Conservation (phyloP, 2,888 invertebrate species). For the Acanthacorydalis orientalis region DNA sequence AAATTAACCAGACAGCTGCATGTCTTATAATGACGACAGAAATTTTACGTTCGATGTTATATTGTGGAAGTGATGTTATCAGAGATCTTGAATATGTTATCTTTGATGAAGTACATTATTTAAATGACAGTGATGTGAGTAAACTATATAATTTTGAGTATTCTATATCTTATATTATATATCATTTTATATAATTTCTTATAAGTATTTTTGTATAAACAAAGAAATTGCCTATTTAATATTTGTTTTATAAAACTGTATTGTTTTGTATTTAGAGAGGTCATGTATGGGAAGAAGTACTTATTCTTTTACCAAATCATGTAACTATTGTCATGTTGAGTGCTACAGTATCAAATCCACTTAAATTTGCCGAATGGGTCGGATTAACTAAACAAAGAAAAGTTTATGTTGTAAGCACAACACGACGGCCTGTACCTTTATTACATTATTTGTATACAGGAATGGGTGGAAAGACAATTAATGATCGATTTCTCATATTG, state of each 20-base stretch:
- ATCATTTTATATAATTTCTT: no score
- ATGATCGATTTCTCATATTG: constrained; percentile 63
- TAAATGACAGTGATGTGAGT: constrained; percentile 80
- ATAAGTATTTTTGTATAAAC: no score
- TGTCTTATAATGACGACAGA: constrained; percentile 99
- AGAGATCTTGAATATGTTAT: constrained; percentile 96
- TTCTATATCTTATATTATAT: no score
- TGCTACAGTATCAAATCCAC: constrained; percentile 94
- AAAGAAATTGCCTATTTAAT: no score
- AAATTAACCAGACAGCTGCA: constrained; percentile 82
- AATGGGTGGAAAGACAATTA: constrained; percentile 52
- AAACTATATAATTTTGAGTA: background rate
- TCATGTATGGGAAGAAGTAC: constrained; percentile 98
- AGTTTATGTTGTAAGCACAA: constrained; percentile 85
- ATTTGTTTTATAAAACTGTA: no score
- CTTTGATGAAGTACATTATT: constrained; percentile 98
- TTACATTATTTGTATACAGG: constrained; percentile 87
- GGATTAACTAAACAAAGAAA: constrained; percentile 74
- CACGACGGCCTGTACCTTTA: constrained; percentile 86
- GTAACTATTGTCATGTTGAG: constrained; percentile 94
- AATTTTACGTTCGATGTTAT: constrained; percentile 91
- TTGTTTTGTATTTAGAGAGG: constrained; percentile 67
- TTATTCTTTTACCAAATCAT: constrained; percentile 86
- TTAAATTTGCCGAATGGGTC: constrained; percentile 91
- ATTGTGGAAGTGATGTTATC: constrained; percentile 84